Base-by-base conservation (phyloP, 2,888 invertebrate genomes). In the Xestia sexstrigata region DNA sequence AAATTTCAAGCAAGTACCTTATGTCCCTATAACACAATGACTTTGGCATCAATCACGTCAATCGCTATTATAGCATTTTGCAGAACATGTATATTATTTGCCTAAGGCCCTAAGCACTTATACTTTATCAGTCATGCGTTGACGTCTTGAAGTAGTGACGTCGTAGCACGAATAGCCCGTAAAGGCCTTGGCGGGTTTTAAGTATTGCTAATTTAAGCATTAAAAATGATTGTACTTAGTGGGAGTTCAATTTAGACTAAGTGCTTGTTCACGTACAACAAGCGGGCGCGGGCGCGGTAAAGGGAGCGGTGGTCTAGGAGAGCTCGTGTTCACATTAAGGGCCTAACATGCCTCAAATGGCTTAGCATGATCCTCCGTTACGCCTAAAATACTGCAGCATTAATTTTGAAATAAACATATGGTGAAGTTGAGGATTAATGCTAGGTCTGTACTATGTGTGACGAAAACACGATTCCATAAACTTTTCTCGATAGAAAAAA, bases 1-100 rank as follows among this genome's bases (percentile, higher is more conserved):
- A 20, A 60, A 45, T 58, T 58, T 58, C 45, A 52, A 20, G 17
- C 20, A 69, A 58, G 13, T 45, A n/a, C 17, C 30, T 8, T 45
- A 45, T n/a, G n/a, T n/a, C 35, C 62, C 15, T 63, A 30, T 35
- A 62, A 35, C 11, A 39, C 23, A 63, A n/a, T n/a, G 6, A 7
- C 39, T n/a, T 63, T n/a, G n/a, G 13, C 42, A n/a, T n/a, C 39
- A 65, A 42, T 42, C 42, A 42, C 15, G 63, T 63, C 39, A 65
- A 45, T 39, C 9, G 55, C 23, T 66, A 49, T 58, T 70, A 73
- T 55, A 47, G 52, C 20, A 76, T 11, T 77, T 58, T 55, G 20
- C 26, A 26, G 23, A 58, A 76, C 26, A 65, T 5, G 30, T 17
- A 68, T 3, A 49, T 58, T 68, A 71, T 63, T 67, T 45, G 52